Evolutionary conservation across 1,140 invertebrate species (phyloP).

Genomic region (Pteromalus puparum): DNA sequence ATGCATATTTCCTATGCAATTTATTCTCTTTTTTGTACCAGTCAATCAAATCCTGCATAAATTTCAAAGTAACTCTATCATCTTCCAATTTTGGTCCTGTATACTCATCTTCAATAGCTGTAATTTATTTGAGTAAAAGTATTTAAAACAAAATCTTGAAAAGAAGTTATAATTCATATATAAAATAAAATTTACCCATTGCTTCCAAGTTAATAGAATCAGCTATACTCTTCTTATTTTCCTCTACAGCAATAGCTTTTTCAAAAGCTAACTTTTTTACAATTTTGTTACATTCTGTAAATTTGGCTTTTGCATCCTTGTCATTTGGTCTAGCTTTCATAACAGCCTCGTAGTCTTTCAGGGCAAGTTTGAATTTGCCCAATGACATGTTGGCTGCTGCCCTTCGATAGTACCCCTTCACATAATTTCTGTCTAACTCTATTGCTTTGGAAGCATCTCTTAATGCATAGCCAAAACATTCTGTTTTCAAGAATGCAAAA

Average conservation of each 20-base stretch:
- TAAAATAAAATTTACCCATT: conserved; percentile 84
- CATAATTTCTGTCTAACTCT: conserved; percentile 90
- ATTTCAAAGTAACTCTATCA: conserved; percentile 89
- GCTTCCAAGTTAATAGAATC: conserved; percentile 92
- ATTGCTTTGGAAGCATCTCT: conserved; percentile 94
- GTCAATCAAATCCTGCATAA: conserved; percentile 91
- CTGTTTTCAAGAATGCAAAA: conserved; percentile 93
- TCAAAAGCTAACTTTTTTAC: conserved; percentile 96
- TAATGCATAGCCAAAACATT: conserved; percentile 95
- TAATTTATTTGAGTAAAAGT: conserved; percentile 54
- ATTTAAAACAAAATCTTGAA: conserved; percentile 20
- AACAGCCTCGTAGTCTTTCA: conserved; percentile 98
- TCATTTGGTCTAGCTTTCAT: conserved; percentile 93
- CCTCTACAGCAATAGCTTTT: conserved; percentile 96
- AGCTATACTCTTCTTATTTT: conserved; percentile 89
- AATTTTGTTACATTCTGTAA: conserved; percentile 96
- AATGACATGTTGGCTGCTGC: conserved; percentile 98
- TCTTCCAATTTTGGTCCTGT: conserved; percentile 93
- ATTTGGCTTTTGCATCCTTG: conserved; percentile 96
- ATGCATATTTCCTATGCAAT: conserved; percentile 97
- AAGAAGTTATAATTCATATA: background rate
- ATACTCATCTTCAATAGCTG: conserved; percentile 96
- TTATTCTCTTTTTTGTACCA: conserved; percentile 95
- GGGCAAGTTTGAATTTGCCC: conserved; percentile 97
- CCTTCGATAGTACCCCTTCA: conserved; percentile 96